A percentile compares a stretch with the other conserved stretches of the same genome.
phyloP scores from a whole-genome alignment of 2,888 invertebrate species.

The Drosophila nr. medialis region DNA sequence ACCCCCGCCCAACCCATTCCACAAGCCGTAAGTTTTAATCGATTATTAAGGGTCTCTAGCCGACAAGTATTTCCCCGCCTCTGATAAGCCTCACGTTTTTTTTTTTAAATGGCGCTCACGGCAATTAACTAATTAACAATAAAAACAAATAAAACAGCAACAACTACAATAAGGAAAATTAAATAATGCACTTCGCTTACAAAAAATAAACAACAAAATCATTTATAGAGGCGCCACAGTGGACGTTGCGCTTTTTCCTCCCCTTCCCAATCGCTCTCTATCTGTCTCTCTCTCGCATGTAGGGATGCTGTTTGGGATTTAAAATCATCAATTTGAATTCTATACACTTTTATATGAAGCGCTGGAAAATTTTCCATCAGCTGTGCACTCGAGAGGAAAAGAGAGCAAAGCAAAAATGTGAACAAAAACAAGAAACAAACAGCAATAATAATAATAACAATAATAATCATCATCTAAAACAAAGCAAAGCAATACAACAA shows the following conservation, averaged over 20 bases:
- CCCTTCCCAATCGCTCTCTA: too few relatives aligned
- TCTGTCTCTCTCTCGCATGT: neutral
- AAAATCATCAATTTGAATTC: slow-evolving; percentile 69
- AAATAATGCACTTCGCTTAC: slow-evolving; percentile 26
- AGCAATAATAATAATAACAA: slow-evolving; percentile 25
- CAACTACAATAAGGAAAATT: slow-evolving; percentile 14
- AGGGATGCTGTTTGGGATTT: slow-evolving; percentile 41
- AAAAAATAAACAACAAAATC: slow-evolving; percentile 36
- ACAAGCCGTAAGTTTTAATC: slow-evolving; percentile 12
- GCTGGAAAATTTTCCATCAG: slow-evolving; percentile 78
- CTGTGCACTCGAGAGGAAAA: slow-evolving; percentile 59
- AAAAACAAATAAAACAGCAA: slow-evolving; percentile 14
- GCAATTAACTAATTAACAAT: slow-evolving; percentile 47
- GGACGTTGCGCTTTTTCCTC: slow-evolving; percentile 15
- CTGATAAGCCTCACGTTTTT: slow-evolving; percentile 25
- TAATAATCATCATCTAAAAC: slow-evolving; percentile 49
- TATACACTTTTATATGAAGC: slow-evolving; percentile 62
- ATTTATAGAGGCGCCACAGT: slow-evolving; percentile 63
- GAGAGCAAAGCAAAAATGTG: slow-evolving; percentile 15
- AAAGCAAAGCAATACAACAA: slow-evolving; percentile 29
- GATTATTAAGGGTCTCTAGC: slow-evolving; percentile 21
- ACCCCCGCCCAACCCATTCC: neutral
- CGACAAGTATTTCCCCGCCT: slow-evolving; percentile 12
- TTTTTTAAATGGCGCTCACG: slow-evolving; percentile 4
- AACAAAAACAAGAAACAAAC: slow-evolving; percentile 32